Conservation (phyloP, 1,140 invertebrate species). For the Panulirus ornatus region DNA sequence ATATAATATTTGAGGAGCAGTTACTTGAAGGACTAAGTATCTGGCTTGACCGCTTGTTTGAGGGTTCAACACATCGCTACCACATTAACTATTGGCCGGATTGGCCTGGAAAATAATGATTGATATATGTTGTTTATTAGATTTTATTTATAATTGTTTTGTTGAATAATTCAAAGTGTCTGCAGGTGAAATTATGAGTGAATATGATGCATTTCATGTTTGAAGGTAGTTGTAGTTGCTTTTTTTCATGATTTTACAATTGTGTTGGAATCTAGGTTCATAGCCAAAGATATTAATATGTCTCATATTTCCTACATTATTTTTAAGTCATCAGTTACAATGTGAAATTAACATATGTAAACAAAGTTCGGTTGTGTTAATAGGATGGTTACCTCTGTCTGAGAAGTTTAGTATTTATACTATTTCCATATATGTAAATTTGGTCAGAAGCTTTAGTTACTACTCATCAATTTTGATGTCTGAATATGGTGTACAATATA, state of each 20-base stretch:
- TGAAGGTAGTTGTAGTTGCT: not conserved
- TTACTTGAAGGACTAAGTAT: constrained; percentile 94
- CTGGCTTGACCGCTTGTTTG: constrained; percentile 97
- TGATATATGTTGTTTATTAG: not conserved
- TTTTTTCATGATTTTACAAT: not conserved
- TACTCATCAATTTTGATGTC: not conserved
- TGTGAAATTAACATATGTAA: not conserved
- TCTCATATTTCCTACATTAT: no score
- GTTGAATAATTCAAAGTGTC: not conserved
- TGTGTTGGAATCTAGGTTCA: not conserved
- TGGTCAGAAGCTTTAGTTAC: not conserved
- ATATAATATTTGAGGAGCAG: constrained; percentile 82
- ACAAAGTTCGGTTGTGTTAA: not conserved
- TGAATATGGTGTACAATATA: not conserved
- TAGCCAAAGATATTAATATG: not conserved
- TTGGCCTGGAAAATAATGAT: constrained; percentile 79
- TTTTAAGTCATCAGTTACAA: not conserved
- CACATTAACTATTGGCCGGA: constrained; percentile 98
- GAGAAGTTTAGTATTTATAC: not conserved
- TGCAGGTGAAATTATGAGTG: not conserved
- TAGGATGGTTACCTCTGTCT: not conserved
- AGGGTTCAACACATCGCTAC: constrained; percentile 95
- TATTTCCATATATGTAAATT: not conserved
- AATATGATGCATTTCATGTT: not conserved
- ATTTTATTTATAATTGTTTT: not conserved